Percentiles rank a stretch among this genome's conserved stretches.
Conservation (phyloP, 1,140 invertebrate species). For the Drosophila mayri region DNA sequence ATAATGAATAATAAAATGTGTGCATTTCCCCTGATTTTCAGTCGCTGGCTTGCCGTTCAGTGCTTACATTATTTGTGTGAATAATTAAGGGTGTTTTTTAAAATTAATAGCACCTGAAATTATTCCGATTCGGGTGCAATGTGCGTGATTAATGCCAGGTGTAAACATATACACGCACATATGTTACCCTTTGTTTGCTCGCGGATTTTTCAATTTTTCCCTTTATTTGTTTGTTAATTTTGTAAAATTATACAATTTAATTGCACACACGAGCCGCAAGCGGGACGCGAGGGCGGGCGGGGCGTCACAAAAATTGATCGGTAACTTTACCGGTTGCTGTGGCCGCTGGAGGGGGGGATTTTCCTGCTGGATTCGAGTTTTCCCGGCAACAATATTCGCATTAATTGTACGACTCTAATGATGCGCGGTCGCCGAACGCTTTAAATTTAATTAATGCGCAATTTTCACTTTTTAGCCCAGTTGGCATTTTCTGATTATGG, state of each 20-base stretch:
- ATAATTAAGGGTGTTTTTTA: constrained; percentile 38
- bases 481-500: constrained; percentile 51
- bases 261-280: constrained; percentile 63
- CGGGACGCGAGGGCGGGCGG: not conserved
- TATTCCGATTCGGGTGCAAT: constrained; percentile 51
- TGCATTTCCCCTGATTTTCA: constrained; percentile 8
- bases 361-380: not conserved
- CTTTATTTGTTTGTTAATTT: constrained; percentile 72
- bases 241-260: constrained; percentile 81
- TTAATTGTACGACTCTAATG: constrained; percentile 76
- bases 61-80: constrained; percentile 38
- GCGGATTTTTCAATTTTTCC: constrained; percentile 60
- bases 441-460: constrained; percentile 77
- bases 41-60: not conserved
- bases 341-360: not conserved
- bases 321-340: constrained; percentile 69
- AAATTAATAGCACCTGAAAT: constrained; percentile 68
- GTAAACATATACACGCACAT: constrained; percentile 32
- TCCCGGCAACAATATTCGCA: constrained; percentile 54
- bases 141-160: constrained; percentile 63
- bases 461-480: constrained; percentile 72
- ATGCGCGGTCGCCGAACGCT: constrained; percentile 63
- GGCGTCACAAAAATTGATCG: constrained; percentile 44
- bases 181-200: constrained; percentile 55
- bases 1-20: constrained; percentile 30